These are phyloP conservation scores for Frankliniella fusca DNA, from an alignment of 2,888 invertebrate genomes.

Conservation along the genomic window DNA sequence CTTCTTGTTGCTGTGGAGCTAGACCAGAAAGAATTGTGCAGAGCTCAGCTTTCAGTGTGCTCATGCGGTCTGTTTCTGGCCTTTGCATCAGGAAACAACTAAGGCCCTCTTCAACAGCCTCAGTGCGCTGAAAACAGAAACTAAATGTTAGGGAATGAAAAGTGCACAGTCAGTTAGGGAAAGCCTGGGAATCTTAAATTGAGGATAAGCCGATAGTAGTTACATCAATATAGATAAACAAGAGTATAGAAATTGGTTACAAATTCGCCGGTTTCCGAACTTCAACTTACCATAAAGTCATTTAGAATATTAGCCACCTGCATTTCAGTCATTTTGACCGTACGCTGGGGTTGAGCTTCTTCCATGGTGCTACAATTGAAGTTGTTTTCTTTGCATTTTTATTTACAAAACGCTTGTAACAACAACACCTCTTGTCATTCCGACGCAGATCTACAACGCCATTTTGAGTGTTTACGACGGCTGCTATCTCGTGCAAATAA, in stretches of 20 bases:
- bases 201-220: background rate
- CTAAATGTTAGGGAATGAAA: background rate
- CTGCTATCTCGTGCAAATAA: no score
- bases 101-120: conserved; percentile 83
- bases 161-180: background rate
- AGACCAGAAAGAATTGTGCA: conserved; percentile 61
- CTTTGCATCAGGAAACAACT: conserved; percentile 80
- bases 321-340: background rate
- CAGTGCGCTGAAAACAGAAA: conserved; percentile 61
- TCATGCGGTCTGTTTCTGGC: conserved; percentile 60
- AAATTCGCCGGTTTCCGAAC: background rate
- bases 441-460: no score
- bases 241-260: background rate
- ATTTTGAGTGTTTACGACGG: no score
- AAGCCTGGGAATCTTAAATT: background rate
- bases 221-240: background rate
- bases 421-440: no score
- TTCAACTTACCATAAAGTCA: background rate
- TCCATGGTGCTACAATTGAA: no score
- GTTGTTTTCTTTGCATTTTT: no score
- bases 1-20: conserved; percentile 68
- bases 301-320: background rate
- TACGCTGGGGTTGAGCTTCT: no score
- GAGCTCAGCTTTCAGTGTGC: conserved; percentile 64
- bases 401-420: no score